Evolutionary conservation across 2,888 invertebrate species (phyloP).

Genomic region (Sphaerophoria taeniata): DNA sequence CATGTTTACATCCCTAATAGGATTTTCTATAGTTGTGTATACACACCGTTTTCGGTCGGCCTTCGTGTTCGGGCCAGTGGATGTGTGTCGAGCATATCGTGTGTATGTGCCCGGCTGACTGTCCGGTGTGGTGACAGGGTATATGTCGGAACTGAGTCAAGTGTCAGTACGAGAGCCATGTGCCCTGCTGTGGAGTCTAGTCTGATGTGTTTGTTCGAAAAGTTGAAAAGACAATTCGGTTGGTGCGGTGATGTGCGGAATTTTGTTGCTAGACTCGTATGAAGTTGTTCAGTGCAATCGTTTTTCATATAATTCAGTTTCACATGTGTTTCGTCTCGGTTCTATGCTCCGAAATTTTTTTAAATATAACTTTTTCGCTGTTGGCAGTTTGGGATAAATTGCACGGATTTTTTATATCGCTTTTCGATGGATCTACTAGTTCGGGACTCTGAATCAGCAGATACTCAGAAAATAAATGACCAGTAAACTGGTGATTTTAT

Average conservation of each 20-base stretch:
- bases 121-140: neutral
- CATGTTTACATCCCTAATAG: slow-evolving; percentile 81
- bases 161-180: no score
- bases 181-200: no score
- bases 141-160: slow-evolving; percentile 28
- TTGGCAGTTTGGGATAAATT: slow-evolving; percentile 57
- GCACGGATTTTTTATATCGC: slow-evolving; percentile 62
- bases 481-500: slow-evolving; percentile 65
- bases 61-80: neutral
- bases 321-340: neutral
- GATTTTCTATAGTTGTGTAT: slow-evolving; percentile 76
- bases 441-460: slow-evolving; percentile 52
- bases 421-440: slow-evolving; percentile 37
- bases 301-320: slow-evolving; percentile 11
- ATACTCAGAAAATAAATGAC: slow-evolving; percentile 59
- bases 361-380: neutral
- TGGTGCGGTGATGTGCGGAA: neutral
- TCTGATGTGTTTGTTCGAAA: slow-evolving; percentile 14
- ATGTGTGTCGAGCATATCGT: neutral
- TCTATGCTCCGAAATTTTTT: slow-evolving; percentile 13
- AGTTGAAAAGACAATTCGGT: slow-evolving; percentile 48
- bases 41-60: slow-evolving; percentile 30
- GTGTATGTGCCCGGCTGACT: neutral
- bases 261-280: slow-evolving; percentile 21
- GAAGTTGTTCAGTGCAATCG: slow-evolving; percentile 27